phyloP scores from a whole-genome alignment of 1,140 invertebrate genomes.

The Drosophila rufa region DNA sequence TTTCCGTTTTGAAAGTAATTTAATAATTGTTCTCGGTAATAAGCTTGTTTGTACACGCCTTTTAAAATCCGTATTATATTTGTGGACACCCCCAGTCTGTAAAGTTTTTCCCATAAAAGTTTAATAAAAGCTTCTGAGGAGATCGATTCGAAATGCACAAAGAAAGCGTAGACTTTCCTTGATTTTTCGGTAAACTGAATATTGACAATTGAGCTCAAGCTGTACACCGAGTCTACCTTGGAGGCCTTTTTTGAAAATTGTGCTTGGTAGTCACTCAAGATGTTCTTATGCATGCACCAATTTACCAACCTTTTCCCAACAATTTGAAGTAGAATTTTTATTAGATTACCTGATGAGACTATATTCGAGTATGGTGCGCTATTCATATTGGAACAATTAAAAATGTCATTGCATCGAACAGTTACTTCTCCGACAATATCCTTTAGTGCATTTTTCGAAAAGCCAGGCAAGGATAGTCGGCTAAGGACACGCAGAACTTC shows the following conservation, averaged over 20 bases:
- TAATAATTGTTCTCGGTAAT: not conserved
- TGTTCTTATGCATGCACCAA: constrained; percentile 5
- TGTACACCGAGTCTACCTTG: constrained; percentile 8
- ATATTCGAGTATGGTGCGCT: not conserved
- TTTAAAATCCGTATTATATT: constrained; percentile 4
- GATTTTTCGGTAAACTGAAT: not conserved
- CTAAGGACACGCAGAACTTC: constrained; percentile 1
- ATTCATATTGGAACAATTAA: not conserved
- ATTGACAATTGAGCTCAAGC: not conserved
- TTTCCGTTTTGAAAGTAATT: not conserved
- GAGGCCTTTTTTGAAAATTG: not conserved
- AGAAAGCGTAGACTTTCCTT: constrained; percentile 14
- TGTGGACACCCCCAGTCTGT: constrained; percentile 7
- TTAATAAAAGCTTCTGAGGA: too few species aligned
- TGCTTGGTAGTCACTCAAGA: not conserved
- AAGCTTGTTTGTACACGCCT: not conserved
- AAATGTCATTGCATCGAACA: constrained; percentile 2
- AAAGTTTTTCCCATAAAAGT: constrained; percentile 6
- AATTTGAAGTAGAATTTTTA: constrained; percentile 1
- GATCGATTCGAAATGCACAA: not conserved
- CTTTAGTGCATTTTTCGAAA: not conserved
- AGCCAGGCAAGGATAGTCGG: not conserved
- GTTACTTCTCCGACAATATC: not conserved
- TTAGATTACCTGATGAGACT: not conserved
- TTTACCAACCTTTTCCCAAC: not conserved